A percentile compares a stretch with the other conserved stretches of the same genome.
Conservation (phyloP, 2,888 invertebrate species). For the Drosophila setosimentum region DNA sequence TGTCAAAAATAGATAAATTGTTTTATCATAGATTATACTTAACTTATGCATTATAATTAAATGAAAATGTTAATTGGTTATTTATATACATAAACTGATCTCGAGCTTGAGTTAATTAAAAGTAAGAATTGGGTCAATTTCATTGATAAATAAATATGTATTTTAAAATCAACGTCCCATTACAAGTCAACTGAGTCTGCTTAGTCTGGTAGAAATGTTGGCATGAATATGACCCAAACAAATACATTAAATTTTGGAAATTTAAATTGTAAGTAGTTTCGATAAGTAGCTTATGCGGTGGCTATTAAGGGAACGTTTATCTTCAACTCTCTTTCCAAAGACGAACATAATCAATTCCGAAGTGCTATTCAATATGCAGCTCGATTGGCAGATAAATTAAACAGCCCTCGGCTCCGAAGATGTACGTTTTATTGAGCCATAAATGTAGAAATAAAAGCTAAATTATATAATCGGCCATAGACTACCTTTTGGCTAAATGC, state of each 20-base stretch:
- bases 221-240: slow-evolving; percentile 12
- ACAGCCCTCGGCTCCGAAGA: slow-evolving; percentile 20
- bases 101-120: slow-evolving; percentile 16
- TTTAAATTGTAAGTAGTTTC: slow-evolving; percentile 12
- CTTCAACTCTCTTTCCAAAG: slow-evolving; percentile 13
- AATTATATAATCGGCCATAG: slow-evolving; percentile 65
- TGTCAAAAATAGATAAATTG: background rate
- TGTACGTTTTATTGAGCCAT: slow-evolving; percentile 74
- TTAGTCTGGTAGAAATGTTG: background rate
- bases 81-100: background rate
- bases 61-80: background rate
- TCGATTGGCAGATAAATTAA: slow-evolving; percentile 61
- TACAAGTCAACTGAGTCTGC: background rate
- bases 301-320: slow-evolving; percentile 67
- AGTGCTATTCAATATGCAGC: slow-evolving; percentile 58
- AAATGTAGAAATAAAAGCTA: slow-evolving; percentile 77
- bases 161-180: slow-evolving; percentile 8
- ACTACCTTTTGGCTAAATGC: slow-evolving; percentile 55
- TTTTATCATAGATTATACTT: background rate
- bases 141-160: slow-evolving; percentile 19
- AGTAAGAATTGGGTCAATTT: slow-evolving; percentile 24
- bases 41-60: background rate
- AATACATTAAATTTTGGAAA: slow-evolving; percentile 15
- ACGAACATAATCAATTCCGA: slow-evolving; percentile 50
- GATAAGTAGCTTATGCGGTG: slow-evolving; percentile 11